Evolutionary conservation across 2,113 vertebrate genomes (phyloP).

Genomic region (Urocitellus parryii): DNA sequence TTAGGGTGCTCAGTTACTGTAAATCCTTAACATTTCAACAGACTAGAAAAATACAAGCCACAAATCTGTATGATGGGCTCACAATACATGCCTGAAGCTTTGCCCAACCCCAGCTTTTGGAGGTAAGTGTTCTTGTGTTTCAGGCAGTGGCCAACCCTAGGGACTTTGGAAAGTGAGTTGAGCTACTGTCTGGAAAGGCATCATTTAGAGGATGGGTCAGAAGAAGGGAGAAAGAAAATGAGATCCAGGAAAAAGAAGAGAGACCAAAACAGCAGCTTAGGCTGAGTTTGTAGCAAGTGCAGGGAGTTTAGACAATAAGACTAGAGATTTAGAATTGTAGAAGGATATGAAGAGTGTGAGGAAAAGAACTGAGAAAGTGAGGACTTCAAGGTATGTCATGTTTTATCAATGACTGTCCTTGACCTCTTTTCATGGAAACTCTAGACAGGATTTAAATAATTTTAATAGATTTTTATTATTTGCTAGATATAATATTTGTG

Average conservation of each 20-base stretch:
- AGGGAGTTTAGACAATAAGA: not conserved
- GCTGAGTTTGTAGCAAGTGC: not conserved
- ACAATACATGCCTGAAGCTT: not conserved
- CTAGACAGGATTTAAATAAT: not conserved
- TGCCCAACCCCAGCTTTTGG: not conserved
- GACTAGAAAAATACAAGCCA: not conserved
- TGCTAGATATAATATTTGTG: not conserved
- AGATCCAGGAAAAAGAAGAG: not conserved
- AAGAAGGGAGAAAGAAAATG: not conserved
- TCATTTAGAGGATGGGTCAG: not conserved
- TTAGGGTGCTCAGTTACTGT: not conserved
- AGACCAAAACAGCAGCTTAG: not conserved
- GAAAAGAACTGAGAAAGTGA: not conserved
- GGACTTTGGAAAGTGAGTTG: not conserved
- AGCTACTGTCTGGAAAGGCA: not conserved
- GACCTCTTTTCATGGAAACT: not conserved
- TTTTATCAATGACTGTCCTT: not conserved
- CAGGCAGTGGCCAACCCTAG: not conserved
- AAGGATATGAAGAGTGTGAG: not conserved
- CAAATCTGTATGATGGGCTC: not conserved
- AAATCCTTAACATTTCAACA: not conserved
- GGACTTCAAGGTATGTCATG: not conserved
- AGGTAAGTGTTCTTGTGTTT: not conserved
- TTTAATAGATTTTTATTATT: not conserved
- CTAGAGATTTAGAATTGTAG: not conserved